A percentile compares a stretch with the other conserved stretches of the same genome.
Conservation (phyloP, 1,140 invertebrate species). For the Diplogasteroides magnus region DNA sequence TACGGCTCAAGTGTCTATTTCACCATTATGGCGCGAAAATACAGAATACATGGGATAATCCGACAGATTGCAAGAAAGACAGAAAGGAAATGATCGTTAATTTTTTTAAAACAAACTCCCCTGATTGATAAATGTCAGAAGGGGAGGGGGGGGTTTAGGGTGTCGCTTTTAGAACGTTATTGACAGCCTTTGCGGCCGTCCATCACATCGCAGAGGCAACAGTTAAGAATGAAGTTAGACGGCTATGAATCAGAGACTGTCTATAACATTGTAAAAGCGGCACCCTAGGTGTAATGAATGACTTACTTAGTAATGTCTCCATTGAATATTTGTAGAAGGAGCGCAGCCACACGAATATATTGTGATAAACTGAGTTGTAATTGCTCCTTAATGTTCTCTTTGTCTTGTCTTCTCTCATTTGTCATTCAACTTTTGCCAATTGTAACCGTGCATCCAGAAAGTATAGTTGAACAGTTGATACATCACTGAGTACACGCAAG, state of each 20-base stretch:
- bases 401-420: not conserved
- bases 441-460: not conserved
- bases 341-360: not conserved
- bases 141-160: not conserved
- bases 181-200: not conserved
- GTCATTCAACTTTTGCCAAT: not conserved
- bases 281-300: not conserved
- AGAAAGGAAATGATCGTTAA: too few relatives aligned
- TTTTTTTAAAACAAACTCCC: too few relatives aligned
- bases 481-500: not conserved
- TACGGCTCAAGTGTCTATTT: not conserved
- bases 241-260: too few relatives aligned
- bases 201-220: too few relatives aligned
- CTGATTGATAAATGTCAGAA: not conserved
- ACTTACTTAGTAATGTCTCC: not conserved
- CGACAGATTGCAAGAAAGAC: not conserved
- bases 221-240: too few relatives aligned
- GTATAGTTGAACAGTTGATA: not conserved
- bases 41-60: not conserved
- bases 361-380: not conserved
- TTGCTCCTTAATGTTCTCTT: not conserved
- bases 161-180: not conserved
- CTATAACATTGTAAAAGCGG: not conserved
- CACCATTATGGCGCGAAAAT: too few relatives aligned
- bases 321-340: not conserved